These are phyloP conservation scores for Gryllus longicercus DNA, from an alignment of 2,888 invertebrate species.

Conservation along the genomic window DNA sequence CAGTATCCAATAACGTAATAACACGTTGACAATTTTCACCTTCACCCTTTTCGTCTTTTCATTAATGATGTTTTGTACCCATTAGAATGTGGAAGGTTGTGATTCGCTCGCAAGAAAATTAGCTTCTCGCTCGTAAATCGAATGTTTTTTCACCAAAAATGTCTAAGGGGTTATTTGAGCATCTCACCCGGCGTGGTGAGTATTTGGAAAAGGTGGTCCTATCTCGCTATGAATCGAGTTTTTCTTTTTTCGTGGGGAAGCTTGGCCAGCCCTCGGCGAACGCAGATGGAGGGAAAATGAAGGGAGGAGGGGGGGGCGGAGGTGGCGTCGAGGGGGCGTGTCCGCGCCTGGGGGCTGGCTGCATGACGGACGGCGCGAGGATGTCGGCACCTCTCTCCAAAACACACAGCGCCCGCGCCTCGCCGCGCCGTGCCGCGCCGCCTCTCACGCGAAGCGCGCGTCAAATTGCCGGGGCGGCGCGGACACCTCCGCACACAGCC, in stretches of 20 bases:
- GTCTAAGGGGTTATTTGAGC: background rate
- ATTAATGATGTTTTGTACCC: background rate
- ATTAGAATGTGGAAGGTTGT: too few species aligned
- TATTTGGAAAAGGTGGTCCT: too few species aligned
- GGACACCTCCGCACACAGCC: conserved; percentile 8
- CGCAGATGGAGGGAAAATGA: background rate
- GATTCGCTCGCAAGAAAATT: background rate
- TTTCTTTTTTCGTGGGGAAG: too few species aligned
- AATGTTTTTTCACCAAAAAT: background rate
- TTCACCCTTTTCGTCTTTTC: background rate
- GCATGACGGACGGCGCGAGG: conserved; percentile 2
- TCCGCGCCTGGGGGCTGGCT: background rate
- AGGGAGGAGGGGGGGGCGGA: background rate
- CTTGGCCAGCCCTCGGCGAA: too few species aligned
- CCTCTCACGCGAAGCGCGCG: background rate
- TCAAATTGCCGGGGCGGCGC: conserved; percentile 7
- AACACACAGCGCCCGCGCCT: background rate
- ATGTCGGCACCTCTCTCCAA: conserved; percentile 17
- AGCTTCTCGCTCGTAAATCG: background rate
- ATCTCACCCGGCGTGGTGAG: too few species aligned
- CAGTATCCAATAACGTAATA: background rate
- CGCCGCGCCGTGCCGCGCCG: background rate
- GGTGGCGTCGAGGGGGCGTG: background rate
- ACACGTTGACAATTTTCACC: background rate
- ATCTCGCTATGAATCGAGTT: too few species aligned